Base-by-base conservation (phyloP, 2,888 invertebrate species). In the Esperia sulphurella region DNA sequence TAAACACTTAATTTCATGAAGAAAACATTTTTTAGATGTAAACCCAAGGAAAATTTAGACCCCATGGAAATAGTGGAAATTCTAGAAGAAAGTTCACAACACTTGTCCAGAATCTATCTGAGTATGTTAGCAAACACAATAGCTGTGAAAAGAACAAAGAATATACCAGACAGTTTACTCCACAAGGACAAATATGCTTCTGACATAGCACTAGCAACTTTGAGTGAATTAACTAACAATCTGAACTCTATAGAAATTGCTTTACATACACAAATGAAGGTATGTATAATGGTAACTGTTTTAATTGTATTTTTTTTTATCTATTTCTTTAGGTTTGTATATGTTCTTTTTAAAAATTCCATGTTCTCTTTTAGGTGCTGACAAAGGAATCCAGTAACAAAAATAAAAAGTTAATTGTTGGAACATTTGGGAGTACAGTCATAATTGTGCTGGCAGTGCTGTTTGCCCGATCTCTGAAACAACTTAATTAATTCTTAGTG, bases 161-260 rank as follows among this genome's bases (percentile, higher is more conserved):
- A 74, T 50, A 57, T 81, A 49, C 54, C 71, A 9, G 88, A 89
- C 53, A 79, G 74, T 57, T 63, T 85, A 41, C 58, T 87, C 8
- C 68, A 79, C 51, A 73, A 79, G 68, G 86, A 89, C 49, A 80
- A 83, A 62, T 86, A 79, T 72, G 84, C 87, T 38, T 87, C 89
- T 21, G 76, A 84, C 52, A 65, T 89, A 48, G 82, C 86, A 14
- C 56, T 86, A 10, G 57, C 63, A 33, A 87, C 86, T 35, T 50
- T 87, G 12, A 75, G 67, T 65, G 82, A 85, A 66, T 83, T 89
- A 28, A 74, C 68, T 28, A 76, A 63, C 38, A 71, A 81, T 52
- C 68, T 88, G 37, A 83, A 87, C 63, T 78, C 81, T 9, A 87
- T 89, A 80, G 86, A 89, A 44, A 68, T 75, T 49, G 60, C 79